phyloP scores from a whole-genome alignment of 2,888 invertebrate genomes.

The Ophonus ardosiacus region DNA sequence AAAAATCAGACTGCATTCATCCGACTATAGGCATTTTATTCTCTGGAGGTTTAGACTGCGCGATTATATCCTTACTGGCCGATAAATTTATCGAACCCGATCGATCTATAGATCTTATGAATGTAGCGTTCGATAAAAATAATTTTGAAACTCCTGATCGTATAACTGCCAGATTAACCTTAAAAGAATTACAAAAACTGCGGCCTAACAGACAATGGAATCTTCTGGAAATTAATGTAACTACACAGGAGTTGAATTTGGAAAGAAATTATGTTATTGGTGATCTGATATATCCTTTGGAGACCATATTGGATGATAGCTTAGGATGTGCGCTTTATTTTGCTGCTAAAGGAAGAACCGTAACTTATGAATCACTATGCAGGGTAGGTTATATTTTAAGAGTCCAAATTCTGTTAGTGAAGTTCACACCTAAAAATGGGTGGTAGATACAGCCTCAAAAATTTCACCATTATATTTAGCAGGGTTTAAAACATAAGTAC shows the following conservation, averaged over 20 bases:
- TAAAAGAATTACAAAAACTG: constrained; percentile 82
- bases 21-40: constrained; percentile 83
- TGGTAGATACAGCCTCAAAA: too few species aligned
- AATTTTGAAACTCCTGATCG: constrained; percentile 90
- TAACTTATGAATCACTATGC: constrained; percentile 78
- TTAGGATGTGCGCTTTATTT: constrained; percentile 98
- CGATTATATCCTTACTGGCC: constrained; percentile 90
- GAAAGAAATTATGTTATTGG: constrained; percentile 80
- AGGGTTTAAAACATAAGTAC: too few species aligned
- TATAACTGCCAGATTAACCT: constrained; percentile 85
- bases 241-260: constrained; percentile 80
- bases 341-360: constrained; percentile 87
- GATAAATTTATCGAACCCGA: constrained; percentile 81
- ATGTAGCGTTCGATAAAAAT: constrained; percentile 91
- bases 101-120: constrained; percentile 92
- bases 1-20: constrained; percentile 73
- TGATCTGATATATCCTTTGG: constrained; percentile 90
- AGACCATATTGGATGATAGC: constrained; percentile 96
- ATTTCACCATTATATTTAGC: too few species aligned
- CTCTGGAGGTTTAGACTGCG: constrained; percentile 97
- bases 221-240: constrained; percentile 88
- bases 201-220: constrained; percentile 89
- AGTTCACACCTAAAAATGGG: too few species aligned
- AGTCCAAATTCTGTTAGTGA: too few species aligned
- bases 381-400: constrained; percentile 76